Conservation (phyloP, 1,140 invertebrate genomes). For the Luehdorfia chinensis region DNA sequence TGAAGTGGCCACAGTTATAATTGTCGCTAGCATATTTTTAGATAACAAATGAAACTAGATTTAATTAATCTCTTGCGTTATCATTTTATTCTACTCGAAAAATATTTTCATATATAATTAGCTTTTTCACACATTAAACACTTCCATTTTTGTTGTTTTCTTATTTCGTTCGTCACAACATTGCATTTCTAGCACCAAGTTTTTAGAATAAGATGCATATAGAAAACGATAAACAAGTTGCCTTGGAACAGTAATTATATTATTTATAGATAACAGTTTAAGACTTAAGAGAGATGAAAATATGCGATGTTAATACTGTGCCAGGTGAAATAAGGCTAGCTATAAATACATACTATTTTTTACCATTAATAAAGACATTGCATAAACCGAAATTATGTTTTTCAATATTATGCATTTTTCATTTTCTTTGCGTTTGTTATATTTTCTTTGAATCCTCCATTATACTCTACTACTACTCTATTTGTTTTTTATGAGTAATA, state of each 20-base stretch:
- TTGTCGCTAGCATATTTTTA: no score
- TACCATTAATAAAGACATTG: slow-evolving; percentile 13
- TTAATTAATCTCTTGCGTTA: no score
- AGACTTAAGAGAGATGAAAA: neutral
- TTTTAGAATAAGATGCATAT: neutral
- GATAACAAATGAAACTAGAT: no score
- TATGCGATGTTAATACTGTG: neutral
- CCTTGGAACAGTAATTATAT: slow-evolving; percentile 5
- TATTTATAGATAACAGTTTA: neutral
- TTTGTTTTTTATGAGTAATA: no score
- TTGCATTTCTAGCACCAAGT: neutral
- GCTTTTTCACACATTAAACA: neutral
- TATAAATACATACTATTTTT: slow-evolving; percentile 9
- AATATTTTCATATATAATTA: neutral
- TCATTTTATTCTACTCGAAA: no score
- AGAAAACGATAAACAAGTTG: slow-evolving; percentile 7
- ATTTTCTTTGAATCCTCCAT: neutral
- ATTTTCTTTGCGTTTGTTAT: neutral
- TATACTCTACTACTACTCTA: no score
- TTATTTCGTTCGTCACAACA: neutral
- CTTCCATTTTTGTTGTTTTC: neutral
- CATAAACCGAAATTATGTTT: slow-evolving; percentile 6
- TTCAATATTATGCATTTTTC: neutral
- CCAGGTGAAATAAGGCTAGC: slow-evolving; percentile 1
- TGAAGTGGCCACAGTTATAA: no score